Conservation (phyloP, 2,113 vertebrate genomes). For the Apteryx mantelli region DNA sequence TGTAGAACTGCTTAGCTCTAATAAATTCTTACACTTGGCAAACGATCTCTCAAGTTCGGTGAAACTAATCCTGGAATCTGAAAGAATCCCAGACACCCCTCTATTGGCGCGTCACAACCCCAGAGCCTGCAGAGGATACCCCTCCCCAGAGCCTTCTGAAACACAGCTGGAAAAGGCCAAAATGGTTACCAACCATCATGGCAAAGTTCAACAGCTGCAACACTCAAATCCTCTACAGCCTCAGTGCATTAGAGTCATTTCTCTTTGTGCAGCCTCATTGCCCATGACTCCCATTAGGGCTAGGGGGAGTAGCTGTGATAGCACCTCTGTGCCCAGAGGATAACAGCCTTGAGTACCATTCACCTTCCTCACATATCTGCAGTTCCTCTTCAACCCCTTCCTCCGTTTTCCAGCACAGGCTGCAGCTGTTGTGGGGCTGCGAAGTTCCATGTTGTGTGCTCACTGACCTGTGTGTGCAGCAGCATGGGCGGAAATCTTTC, state of each 20-base stretch:
- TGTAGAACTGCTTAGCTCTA: too few relatives aligned
- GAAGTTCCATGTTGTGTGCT: accelerated
- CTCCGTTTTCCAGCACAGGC: neutral
- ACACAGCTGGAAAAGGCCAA: neutral
- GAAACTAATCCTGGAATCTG: too few relatives aligned
- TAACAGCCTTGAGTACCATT: neutral
- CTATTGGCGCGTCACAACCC: neutral
- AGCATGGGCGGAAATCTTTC: neutral
- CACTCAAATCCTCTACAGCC: neutral
- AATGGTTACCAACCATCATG: neutral
- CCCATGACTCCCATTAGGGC: neutral
- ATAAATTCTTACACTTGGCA: too few relatives aligned
- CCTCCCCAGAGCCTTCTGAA: neutral
- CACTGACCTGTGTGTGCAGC: neutral
- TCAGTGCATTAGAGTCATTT: accelerated
- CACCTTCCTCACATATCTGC: neutral
- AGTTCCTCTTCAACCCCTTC: neutral
- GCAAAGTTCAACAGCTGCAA: neutral
- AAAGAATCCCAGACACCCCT: too few relatives aligned
- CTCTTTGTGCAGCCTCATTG: accelerated
- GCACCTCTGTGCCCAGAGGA: neutral
- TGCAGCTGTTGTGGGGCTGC: neutral
- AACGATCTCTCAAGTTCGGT: too few relatives aligned
- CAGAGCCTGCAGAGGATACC: neutral
- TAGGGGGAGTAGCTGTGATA: neutral